phyloP scores from a whole-genome alignment of 1,140 invertebrate genomes.

The Colletes gigas region DNA sequence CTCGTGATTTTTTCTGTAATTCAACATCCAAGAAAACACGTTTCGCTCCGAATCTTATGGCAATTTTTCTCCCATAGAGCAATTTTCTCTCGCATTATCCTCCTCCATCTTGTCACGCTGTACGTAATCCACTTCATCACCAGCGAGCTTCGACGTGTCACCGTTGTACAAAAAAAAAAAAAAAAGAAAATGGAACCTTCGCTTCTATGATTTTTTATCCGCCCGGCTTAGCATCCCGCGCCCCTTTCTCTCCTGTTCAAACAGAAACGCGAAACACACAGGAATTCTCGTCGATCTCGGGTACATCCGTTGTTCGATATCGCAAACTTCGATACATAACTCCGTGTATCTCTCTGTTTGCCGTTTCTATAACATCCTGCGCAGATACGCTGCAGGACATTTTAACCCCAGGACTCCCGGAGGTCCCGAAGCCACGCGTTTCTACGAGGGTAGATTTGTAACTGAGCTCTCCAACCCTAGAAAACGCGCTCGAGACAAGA shows the following conservation, averaged over 20 bases:
- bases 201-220: constrained; percentile 10
- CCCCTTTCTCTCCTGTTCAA: background rate
- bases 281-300: constrained; percentile 8
- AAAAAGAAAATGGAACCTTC: background rate
- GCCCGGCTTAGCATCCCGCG: background rate
- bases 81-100: constrained; percentile 34
- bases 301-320: constrained; percentile 10
- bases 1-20: background rate
- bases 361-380: background rate
- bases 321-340: background rate
- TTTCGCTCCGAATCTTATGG: background rate
- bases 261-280: background rate
- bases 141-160: constrained; percentile 13
- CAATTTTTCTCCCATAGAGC: background rate
- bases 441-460: no score
- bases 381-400: background rate
- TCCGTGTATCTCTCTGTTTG: background rate
- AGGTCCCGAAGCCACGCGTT: no score
- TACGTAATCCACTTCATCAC: constrained; percentile 41
- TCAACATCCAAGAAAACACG: background rate
- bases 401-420: background rate
- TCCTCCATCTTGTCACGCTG: constrained; percentile 32
- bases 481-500: no score
- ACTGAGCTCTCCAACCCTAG: no score
- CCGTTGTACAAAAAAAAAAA: background rate